These are phyloP conservation scores for Drosophila sproati DNA, from an alignment of 1,140 invertebrate genomes.

Conservation along the genomic window DNA sequence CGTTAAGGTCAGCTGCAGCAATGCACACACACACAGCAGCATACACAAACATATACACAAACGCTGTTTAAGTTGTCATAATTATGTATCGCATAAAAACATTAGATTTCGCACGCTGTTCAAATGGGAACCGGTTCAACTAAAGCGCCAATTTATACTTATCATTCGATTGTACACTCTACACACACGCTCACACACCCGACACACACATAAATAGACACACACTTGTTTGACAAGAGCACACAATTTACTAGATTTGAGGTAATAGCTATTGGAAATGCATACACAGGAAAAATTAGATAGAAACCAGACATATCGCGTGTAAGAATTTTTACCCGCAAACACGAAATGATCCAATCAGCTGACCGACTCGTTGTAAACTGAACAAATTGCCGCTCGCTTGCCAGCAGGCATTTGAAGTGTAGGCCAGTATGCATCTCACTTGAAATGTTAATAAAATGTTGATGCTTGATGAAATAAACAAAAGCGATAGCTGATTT, in stretches of 20 bases:
- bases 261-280: slow-evolving; percentile 24
- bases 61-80: background rate
- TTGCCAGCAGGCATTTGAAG: background rate
- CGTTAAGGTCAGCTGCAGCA: slow-evolving; percentile 8
- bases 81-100: slow-evolving; percentile 15
- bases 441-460: background rate
- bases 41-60: background rate
- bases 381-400: slow-evolving; percentile 19
- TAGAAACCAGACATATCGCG: slow-evolving; percentile 10
- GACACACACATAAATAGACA: background rate
- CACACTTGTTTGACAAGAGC: background rate
- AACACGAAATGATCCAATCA: slow-evolving; percentile 32
- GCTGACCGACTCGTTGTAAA: slow-evolving; percentile 44
- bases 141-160: slow-evolving; percentile 32
- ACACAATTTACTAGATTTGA: background rate
- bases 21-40: background rate
- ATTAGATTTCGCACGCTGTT: slow-evolving; percentile 3
- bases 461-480: background rate
- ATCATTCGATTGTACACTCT: background rate
- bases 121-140: slow-evolving; percentile 40
- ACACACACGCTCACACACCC: background rate
- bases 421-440: slow-evolving; percentile 10
- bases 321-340: slow-evolving; percentile 22
- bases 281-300: slow-evolving; percentile 26
- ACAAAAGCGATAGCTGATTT: background rate